A percentile compares a stretch with the other conserved stretches of the same genome.
Conservation (phyloP, 2,113 vertebrate species). For the Dryoscopus gambensis region DNA sequence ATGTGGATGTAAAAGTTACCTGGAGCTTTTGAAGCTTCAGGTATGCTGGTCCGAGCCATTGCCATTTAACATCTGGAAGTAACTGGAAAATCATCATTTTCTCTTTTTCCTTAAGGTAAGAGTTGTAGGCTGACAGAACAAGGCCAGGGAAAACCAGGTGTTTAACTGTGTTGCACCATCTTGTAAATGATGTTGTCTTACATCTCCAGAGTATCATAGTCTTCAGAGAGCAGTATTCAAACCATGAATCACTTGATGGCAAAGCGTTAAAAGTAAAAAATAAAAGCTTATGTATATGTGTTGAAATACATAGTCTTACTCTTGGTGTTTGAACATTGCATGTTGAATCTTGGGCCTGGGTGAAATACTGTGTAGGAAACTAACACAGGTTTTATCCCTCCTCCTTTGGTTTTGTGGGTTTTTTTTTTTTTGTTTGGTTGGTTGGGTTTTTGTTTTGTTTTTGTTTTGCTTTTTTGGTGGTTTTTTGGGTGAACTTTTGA, state of each 20-base stretch:
- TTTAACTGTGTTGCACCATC: neutral
- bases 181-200: neutral
- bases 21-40: neutral
- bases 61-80: neutral
- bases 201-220: neutral
- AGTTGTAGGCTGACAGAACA: neutral
- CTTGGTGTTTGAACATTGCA: neutral
- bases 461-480: no score
- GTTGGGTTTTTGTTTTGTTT: neutral
- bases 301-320: neutral
- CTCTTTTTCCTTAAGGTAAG: neutral
- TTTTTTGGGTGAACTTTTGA: neutral
- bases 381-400: accelerated
- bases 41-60: neutral
- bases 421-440: neutral
- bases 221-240: neutral
- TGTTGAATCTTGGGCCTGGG: neutral
- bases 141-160: neutral
- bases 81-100: neutral
- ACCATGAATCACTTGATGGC: neutral
- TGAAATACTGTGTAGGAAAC: neutral
- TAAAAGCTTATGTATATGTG: neutral
- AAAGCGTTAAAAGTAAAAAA: neutral
- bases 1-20: neutral
- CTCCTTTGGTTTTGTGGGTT: accelerated